These are phyloP conservation scores for Sesia apiformis DNA, from an alignment of 2,888 invertebrate species.

Conservation along the genomic window DNA sequence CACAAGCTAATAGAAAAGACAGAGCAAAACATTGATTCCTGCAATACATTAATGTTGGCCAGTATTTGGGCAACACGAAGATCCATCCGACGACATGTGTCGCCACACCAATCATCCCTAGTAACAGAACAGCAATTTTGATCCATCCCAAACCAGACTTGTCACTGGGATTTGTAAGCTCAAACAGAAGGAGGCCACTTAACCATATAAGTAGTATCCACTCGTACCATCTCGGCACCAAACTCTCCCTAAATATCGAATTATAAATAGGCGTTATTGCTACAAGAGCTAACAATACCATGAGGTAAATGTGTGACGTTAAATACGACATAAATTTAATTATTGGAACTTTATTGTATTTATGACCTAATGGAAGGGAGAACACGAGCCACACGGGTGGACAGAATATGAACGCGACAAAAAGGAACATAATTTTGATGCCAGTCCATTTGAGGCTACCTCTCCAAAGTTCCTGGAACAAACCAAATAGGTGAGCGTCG, in stretches of 20 bases:
- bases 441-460: conserved; percentile 97
- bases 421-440: conserved; percentile 94
- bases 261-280: conserved; percentile 90
- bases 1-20: conserved; percentile 95
- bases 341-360: conserved; percentile 98
- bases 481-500: conserved; percentile 6
- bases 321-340: conserved; percentile 99
- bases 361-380: conserved; percentile 94
- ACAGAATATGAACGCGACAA: conserved; percentile 93
- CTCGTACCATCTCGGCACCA: conserved; percentile 96
- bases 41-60: conserved; percentile 93
- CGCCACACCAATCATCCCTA: conserved; percentile 92
- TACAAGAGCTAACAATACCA: conserved; percentile 92
- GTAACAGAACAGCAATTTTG: conserved; percentile 88
- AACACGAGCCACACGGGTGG: conserved; percentile 98
- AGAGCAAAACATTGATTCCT: conserved; percentile 98
- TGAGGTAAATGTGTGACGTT: conserved; percentile 98
- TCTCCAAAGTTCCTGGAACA: conserved; percentile 94
- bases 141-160: conserved; percentile 97
- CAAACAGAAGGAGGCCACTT: conserved; percentile 94
- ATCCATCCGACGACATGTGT: conserved; percentile 89
- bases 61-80: conserved; percentile 79
- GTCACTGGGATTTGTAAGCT: conserved; percentile 98
- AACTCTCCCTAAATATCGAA: conserved; percentile 83
- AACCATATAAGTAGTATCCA: conserved; percentile 96